phyloP scores from a whole-genome alignment of 2,797 vertebrate species.

The Urosaurus nigricauda region DNA sequence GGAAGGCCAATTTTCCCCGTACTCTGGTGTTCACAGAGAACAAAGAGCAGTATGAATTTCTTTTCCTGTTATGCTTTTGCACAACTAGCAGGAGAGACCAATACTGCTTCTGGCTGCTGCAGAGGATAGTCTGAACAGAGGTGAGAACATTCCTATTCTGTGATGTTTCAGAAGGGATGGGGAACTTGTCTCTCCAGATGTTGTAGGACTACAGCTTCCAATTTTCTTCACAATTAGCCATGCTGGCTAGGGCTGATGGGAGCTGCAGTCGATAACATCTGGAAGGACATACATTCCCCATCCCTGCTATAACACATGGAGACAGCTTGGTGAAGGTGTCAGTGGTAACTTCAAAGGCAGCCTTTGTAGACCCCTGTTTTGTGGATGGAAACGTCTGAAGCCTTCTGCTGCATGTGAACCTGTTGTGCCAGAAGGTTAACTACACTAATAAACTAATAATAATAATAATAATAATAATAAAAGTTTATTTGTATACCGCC shows the following conservation, averaged over 20 bases:
- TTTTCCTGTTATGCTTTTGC: background rate
- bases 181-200: background rate
- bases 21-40: background rate
- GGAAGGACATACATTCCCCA: background rate
- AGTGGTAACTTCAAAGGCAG: background rate
- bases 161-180: background rate
- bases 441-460: background rate
- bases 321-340: too few species aligned
- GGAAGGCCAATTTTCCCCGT: too few species aligned
- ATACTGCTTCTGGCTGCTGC: background rate
- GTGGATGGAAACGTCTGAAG: background rate
- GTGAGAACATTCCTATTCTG: background rate
- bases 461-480: too few species aligned
- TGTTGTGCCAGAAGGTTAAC: background rate
- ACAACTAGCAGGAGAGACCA: background rate
- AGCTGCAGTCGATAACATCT: background rate
- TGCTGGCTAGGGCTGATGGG: background rate
- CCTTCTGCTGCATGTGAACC: background rate
- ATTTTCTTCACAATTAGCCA: background rate
- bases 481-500: too few species aligned
- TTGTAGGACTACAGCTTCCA: background rate
- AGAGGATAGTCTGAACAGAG: background rate
- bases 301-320: background rate
- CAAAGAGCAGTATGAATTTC: background rate
- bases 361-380: background rate